Conservation (phyloP, 2,888 invertebrate species). For the Eretmocerus hayati region DNA sequence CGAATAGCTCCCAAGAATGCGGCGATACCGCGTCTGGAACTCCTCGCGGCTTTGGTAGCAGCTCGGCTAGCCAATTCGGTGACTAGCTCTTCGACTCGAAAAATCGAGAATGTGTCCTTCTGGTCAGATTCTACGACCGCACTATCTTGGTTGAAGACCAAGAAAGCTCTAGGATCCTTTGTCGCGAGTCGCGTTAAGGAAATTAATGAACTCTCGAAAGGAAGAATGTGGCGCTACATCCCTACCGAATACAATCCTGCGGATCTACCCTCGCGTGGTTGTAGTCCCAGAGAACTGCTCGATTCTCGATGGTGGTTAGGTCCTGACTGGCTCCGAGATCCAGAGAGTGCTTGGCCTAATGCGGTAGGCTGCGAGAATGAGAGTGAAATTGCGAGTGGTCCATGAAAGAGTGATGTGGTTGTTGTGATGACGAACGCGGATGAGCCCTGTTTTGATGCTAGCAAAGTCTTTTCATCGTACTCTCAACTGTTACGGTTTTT, state of each 20-base stretch:
- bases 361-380: background rate
- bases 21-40: constrained; percentile 4
- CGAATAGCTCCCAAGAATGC: too few species aligned
- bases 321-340: background rate
- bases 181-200: constrained; percentile 29
- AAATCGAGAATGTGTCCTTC: background rate
- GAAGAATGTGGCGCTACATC: constrained; percentile 28
- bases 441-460: background rate
- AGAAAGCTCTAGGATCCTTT: constrained; percentile 27
- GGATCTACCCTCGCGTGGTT: constrained; percentile 28
- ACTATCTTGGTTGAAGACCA: background rate
- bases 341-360: background rate
- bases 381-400: background rate
- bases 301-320: background rate
- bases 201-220: constrained; percentile 23
- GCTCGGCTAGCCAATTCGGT: background rate
- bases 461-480: background rate
- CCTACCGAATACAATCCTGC: constrained; percentile 23
- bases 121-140: constrained; percentile 9
- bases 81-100: background rate
- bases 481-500: background rate
- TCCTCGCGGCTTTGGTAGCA: constrained; percentile 1
- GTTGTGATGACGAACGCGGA: background rate
- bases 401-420: background rate
- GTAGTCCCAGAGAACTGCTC: background rate